Base-by-base conservation (phyloP, 2,888 invertebrate species). In the Diaphora mendica region DNA sequence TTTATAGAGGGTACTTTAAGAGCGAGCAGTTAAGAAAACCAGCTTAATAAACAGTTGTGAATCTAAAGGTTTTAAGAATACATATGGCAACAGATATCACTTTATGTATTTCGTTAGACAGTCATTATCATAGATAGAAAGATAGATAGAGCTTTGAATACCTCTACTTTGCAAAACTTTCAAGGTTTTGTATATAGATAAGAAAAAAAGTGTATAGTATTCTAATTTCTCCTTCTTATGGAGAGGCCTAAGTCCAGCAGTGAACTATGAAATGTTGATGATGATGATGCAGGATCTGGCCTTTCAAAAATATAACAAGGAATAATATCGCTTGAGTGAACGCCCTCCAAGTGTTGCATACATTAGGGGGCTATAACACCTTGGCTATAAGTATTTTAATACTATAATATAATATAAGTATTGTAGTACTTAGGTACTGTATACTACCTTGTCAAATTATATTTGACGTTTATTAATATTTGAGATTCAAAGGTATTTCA, bases 401-500 rank as follows among this genome's bases (percentile, higher is more conserved):
- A n/a, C n/a, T n/a, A n/a, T n/a, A n/a, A n/a, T n/a, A n/a, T n/a
- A n/a, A n/a, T n/a, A n/a, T n/a, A n/a, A n/a, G n/a, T n/a, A n/a
- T n/a, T n/a, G n/a, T n/a, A n/a, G n/a, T n/a, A n/a, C n/a, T n/a
- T n/a, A 51, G 9, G 39, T 39, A 39, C 11, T 11, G 39, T 11
- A 39, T 39, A 39, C 39, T 11, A 39, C 39, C 11, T 39, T 39
- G 39, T 39, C 9, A 39, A 39, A 39, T 39, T 39, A 0, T 39
- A 39, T 39, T 39, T 39, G 39, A 11, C 11, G 39, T 39, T 39
- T 11, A 39, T 11, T 4, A 39, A 39, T 2, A 30, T 17, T 30
- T 26, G 2, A 7, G 5, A 76, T 26, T 26, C 17, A 17, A 30
- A 64, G 39, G 68, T 44, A 80, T 79, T 76, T 48, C 68, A 83